Conservation (phyloP, 2,888 invertebrate genomes). For the Andrena trimmerana region DNA sequence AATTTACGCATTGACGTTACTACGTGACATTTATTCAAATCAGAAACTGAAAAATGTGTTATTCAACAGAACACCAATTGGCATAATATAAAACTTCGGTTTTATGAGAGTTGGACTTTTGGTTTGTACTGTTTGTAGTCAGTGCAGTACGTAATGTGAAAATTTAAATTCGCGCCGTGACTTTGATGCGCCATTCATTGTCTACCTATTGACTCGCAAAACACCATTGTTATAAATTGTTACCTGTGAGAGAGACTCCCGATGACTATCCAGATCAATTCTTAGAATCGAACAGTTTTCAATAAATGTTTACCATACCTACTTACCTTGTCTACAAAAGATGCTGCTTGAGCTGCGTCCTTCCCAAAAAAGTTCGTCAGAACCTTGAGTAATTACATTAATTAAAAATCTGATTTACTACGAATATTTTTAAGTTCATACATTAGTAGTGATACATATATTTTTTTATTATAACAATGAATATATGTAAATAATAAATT, state of each 20-base stretch:
- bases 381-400: no score
- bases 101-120: background rate
- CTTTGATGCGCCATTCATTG: background rate
- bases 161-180: background rate
- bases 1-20: no score
- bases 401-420: no score
- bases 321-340: background rate
- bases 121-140: background rate
- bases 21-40: no score
- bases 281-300: background rate
- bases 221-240: background rate
- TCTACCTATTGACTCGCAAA: background rate
- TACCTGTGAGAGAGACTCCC: background rate
- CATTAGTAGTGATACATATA: no score
- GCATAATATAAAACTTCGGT: background rate
- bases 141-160: background rate
- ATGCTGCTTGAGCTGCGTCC: background rate
- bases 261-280: background rate
- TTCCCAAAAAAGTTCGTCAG: no score
- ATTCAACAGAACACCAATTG: background rate
- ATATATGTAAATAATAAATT: no score
- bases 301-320: background rate
- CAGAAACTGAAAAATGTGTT: no score
- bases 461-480: no score
- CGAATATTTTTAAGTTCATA: no score